Base-by-base conservation (phyloP, 2,113 vertebrate species). In the Micronycteris hirsuta region DNA sequence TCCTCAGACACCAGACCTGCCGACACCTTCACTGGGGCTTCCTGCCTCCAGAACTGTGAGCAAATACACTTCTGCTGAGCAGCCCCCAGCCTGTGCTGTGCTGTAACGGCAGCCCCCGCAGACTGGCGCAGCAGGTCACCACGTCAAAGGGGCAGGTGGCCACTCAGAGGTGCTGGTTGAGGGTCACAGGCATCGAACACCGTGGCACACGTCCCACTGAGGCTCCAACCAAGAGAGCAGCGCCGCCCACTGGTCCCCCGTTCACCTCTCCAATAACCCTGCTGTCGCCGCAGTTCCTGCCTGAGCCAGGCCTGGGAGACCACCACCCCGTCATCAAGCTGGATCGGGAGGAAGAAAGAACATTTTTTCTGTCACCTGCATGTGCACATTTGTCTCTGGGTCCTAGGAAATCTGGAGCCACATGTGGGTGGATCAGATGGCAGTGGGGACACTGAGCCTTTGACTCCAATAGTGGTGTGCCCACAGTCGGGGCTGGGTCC, bases 41-140 rank as follows among this genome's bases (percentile, higher is more conserved):
- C 12, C 26, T 41, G 43, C 26, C 26, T 49, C 80, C 6, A 17
- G 68, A 49, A 24, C 36, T 41, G 9, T 52, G 54, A 36, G 45
- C 45, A 68, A 43, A 58, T 20, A 56, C 33, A n/a, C 6, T 54
- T 80, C 3, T 1, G 36, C 7, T 90, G 47, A 54, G 36, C 3
- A 31, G 16, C 22, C 41, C 49, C 52, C 65, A 47, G 7, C 31
- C 68, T 2, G 19, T 36, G 41, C n/a, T 15, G 13, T 82, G 26
- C 12, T 31, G 17, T 33, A 10, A 63, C 2, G 43, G 41, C n/a
- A 47, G 20, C 49, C 22, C 7, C 1, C 28, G 77, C 4, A 58
- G 52, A 36, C 3, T 15, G 10, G 28, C 24, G 5, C 1, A 41
- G 14, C 0, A 1, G 16, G 56, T n/a, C 4, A n/a, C 14, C 17